These are phyloP conservation scores for Cyclura pinguis DNA, from an alignment of 2,797 vertebrate genomes.

Conservation along the genomic window DNA sequence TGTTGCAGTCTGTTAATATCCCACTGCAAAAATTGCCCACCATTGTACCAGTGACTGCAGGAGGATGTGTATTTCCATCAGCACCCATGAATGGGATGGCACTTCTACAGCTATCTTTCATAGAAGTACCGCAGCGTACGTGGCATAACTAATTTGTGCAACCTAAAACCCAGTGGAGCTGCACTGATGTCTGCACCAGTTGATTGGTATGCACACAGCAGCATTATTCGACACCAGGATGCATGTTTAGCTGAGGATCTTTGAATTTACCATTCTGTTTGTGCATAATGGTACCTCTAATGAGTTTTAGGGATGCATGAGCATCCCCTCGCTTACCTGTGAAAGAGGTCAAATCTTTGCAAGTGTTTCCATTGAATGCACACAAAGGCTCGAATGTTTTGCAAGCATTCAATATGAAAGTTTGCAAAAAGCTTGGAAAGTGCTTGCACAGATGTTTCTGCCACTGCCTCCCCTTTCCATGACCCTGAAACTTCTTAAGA, in stretches of 20 bases:
- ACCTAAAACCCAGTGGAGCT: background rate
- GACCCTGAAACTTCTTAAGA: too few relatives aligned
- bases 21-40: background rate
- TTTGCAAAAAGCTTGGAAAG: background rate
- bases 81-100: background rate
- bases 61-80: background rate
- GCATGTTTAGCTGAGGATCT: background rate
- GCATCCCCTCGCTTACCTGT: background rate
- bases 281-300: background rate
- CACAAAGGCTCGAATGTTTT: background rate
- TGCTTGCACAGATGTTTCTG: background rate
- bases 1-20: background rate
- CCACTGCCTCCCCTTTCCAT: background rate
- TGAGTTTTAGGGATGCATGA: background rate
- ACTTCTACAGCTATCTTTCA: background rate
- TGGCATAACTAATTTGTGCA: background rate
- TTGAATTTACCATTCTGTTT: background rate
- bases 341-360: background rate
- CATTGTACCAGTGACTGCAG: background rate
- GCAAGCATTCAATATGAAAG: background rate
- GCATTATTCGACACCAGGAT: background rate
- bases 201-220: conserved; percentile 4
- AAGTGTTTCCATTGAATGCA: background rate
- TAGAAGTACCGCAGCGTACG: background rate
- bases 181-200: background rate